A percentile compares a stretch with the other conserved stretches of the same genome.
These are phyloP conservation scores for Cheilosia grossa DNA, from an alignment of 2,888 invertebrate species.

Conservation along the genomic window DNA sequence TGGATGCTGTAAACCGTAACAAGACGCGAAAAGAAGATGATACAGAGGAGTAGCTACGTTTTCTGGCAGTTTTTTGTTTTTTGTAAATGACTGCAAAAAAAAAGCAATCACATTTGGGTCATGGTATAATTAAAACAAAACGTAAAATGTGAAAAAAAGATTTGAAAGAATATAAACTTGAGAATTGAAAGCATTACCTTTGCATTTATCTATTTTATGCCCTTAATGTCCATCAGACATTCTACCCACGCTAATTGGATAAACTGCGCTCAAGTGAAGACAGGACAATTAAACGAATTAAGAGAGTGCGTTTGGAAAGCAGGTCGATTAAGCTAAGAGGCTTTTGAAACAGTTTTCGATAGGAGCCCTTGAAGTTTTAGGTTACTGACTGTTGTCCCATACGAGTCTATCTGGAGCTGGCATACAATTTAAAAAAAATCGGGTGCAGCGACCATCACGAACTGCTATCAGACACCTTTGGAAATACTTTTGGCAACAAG, in stretches of 20 bases:
- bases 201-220: too few relatives aligned
- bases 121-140: slow-evolving; percentile 13
- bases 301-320: too few relatives aligned
- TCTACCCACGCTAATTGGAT: slow-evolving; percentile 15
- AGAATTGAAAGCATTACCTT: too few relatives aligned
- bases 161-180: slow-evolving; percentile 3
- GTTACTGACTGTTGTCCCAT: too few relatives aligned
- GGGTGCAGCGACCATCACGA: too few relatives aligned
- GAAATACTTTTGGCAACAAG: too few relatives aligned
- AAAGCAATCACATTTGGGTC: slow-evolving; percentile 42
- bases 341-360: too few relatives aligned
- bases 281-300: slow-evolving; percentile 1
- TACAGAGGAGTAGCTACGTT: slow-evolving; percentile 22
- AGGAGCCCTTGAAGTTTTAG: too few relatives aligned
- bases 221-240: neutral
- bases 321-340: too few relatives aligned
- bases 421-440: too few relatives aligned
- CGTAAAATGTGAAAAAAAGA: slow-evolving; percentile 1
- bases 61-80: slow-evolving; percentile 9
- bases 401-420: too few relatives aligned
- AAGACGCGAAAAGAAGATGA: slow-evolving; percentile 45
- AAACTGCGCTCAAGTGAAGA: slow-evolving; percentile 1
- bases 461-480: too few relatives aligned
- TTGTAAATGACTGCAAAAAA: slow-evolving; percentile 27
- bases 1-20: slow-evolving; percentile 54